Evolutionary conservation across 2,888 invertebrate genomes (phyloP), one percentile per base, ranked within the genome.

Genomic region (Eurytoma adleriae): DNA sequence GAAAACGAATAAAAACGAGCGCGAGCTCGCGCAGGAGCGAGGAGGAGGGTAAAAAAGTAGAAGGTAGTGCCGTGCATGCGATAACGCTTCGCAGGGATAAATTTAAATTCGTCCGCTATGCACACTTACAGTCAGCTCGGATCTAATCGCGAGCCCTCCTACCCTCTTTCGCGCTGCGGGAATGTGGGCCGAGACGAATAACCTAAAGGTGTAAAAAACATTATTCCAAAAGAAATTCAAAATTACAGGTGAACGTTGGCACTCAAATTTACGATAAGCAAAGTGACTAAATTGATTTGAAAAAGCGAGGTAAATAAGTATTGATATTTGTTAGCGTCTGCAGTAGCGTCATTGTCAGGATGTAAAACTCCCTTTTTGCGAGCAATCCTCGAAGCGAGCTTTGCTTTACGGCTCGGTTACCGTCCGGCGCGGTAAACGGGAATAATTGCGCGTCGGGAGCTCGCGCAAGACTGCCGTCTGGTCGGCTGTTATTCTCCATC

Each of bases 391-490:
- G 69, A 16, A 13, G 48, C 13, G 24, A 40, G 69, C 54, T 70
- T 71, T 77, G 56, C 20, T 67, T 72, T 67, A 72, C 59, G 12
- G 67, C 72, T 62, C 20, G 3, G 5, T 56, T 20, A 14, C 40
- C 50, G 66, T 67, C 66, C 40, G 18, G 82, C 82, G 82, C 84
- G 84, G 87, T 87, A 86, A 88, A 87, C 84, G 84, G 85, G 84
- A 85, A 87, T 88, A 88, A 88, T 88, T 88, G 86, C 87, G 83
- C 82, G 82, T 81, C 83, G 76, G 84, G 82, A 78, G 81, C 80
- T 81, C 84, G 82, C 84, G 85, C 84, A 85, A 85, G 86, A 85
- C 84, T 84, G 84, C 81, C 80, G 72, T 77, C 78, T 75, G 66
- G 64, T 68, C 54, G 66, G 81, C 82, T 82, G 83, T 79, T 77